A percentile compares a stretch with the other conserved stretches of the same genome.
phyloP scores from a whole-genome alignment of 1,140 invertebrate genomes.

The Eueides isabella region DNA sequence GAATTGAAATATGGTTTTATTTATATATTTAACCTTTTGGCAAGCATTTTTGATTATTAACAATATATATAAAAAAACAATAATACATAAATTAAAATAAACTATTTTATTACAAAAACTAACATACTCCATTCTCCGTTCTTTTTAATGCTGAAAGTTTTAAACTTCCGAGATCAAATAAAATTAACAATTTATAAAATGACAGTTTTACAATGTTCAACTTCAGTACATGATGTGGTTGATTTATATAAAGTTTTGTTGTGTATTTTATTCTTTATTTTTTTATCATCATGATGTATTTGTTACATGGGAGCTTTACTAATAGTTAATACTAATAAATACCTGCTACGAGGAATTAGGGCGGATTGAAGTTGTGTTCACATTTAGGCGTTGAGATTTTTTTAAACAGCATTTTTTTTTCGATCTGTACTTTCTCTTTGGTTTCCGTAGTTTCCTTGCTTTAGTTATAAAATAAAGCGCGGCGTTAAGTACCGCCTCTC shows the following conservation, averaged over 20 bases:
- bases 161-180: not conserved
- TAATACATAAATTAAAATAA: not conserved
- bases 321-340: not conserved
- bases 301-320: not conserved
- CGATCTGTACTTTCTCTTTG: too few species aligned
- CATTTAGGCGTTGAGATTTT: too few species aligned
- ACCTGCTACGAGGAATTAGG: not conserved
- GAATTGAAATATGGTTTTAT: too few species aligned
- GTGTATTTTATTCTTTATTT: not conserved
- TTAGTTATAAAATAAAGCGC: too few species aligned
- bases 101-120: not conserved
- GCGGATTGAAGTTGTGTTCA: too few species aligned
- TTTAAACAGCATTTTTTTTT: too few species aligned
- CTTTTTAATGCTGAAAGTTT: not conserved
- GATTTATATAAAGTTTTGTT: not conserved
- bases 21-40: too few species aligned
- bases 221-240: not conserved
- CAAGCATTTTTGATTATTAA: too few species aligned
- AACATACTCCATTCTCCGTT: not conserved
- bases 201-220: not conserved
- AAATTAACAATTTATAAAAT: conserved; percentile 1
- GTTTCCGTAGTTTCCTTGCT: too few species aligned
- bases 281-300: not conserved
- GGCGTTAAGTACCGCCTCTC: too few species aligned
- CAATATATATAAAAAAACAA: too few species aligned